phyloP scores from a whole-genome alignment of 2,113 vertebrate species.

The Eretmochelys imbricata region DNA sequence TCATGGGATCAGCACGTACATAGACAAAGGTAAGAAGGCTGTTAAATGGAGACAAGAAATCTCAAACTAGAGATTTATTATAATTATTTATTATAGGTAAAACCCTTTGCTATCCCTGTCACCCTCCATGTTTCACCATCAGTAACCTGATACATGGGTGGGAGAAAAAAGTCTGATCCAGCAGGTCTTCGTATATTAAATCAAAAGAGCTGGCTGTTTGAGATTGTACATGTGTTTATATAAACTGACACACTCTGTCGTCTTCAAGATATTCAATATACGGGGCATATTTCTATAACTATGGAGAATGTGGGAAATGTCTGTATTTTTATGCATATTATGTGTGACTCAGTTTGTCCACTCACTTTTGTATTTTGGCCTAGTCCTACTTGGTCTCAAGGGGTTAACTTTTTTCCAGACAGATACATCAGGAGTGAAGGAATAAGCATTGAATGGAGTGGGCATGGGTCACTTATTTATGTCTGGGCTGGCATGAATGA shows the following conservation, averaged over 20 bases:
- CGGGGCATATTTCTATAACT: neutral
- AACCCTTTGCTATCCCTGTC: neutral
- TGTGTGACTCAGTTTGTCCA: neutral
- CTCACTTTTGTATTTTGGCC: neutral
- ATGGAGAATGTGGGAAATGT: neutral
- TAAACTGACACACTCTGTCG: neutral
- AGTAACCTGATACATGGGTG: rapidly evolving
- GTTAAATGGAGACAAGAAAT: rapidly evolving
- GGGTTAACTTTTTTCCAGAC: neutral
- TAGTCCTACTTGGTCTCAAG: neutral
- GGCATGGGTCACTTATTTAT: neutral
- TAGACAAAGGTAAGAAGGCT: constrained; percentile 81
- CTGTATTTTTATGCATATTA: neutral
- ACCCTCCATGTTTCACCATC: neutral
- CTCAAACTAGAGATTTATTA: neutral
- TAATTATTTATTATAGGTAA: neutral
- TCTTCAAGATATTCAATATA: neutral
- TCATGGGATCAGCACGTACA: constrained; percentile 90
- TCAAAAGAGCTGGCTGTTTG: neutral
- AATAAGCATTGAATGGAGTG: neutral
- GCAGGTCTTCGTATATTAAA: neutral
- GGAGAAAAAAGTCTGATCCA: neutral
- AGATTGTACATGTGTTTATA: neutral
- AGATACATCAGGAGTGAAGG: neutral
- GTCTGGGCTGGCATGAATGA: neutral